Evolutionary conservation across 2,113 vertebrate genomes (phyloP), one percentile per base, ranked within the genome.

Genomic region (Eptatretus burgeri): DNA sequence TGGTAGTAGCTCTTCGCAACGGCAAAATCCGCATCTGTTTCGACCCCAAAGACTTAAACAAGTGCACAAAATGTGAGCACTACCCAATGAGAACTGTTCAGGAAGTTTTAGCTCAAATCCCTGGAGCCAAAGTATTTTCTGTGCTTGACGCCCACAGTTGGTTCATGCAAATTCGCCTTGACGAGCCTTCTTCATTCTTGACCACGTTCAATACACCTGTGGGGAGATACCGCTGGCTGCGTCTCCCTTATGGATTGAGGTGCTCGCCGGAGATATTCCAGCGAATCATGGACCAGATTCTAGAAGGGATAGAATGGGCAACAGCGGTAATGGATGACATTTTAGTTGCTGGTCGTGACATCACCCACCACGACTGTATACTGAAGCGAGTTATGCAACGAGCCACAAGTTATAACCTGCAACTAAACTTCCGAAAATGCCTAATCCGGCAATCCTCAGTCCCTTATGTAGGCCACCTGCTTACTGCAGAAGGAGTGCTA

Each of bases 321-420:
- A 60, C n/a, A 60, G 56, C 56, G n/a, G 19, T 60, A 17, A 60
- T 60, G 56, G 56, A 60, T 60, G 56, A 60, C 56, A 60, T 60
- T 19, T 19, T 60, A 60, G 19, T 60, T 17, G 56, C 56, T 60
- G 56, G 19, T 17, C 56, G 56, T 60, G 19, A 60, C 56, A 60
- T 17, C 19, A 60, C n/a, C n/a, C n/a, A 20, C n/a, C 56, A 60
- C 56, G 19, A n/a, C 56, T 19, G 56, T 60, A n/a, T n/a, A 20
- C n/a, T 60, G 56, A 60, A 60, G 19, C 19, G 56, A 20, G 56
- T 60, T n/a, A 20, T 60, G 56, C 16, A 60, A 20, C n/a, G 56
- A 17, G 56, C 12, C 10, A 60, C 56, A 17, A 60, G 19, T 10
- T 2, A 60, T 20, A 60, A 60, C 56, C 19, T 60, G 56, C n/a